phyloP scores from a whole-genome alignment of 2,888 invertebrate genomes.

The Macrosiphum euphorbiae region DNA sequence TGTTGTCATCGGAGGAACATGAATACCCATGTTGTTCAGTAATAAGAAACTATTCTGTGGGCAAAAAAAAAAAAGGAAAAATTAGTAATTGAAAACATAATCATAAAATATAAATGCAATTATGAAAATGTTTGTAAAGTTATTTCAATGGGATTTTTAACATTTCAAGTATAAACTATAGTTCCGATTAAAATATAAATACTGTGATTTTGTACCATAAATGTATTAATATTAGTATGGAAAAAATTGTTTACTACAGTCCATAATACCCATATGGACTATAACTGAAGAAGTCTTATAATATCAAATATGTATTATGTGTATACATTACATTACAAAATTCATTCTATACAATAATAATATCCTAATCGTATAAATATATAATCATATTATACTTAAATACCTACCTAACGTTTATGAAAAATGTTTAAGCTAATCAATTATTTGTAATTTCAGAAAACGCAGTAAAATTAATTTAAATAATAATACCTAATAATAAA shows the following conservation, averaged over 20 bases:
- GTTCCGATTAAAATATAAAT: neutral
- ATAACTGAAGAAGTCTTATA: neutral
- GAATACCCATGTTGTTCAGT: slow-evolving; percentile 61
- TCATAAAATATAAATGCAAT: neutral
- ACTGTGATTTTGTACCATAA: neutral
- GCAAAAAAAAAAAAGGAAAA: slow-evolving; percentile 7
- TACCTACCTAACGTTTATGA: neutral
- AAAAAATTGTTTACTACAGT: neutral
- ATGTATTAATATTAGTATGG: neutral
- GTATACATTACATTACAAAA: neutral
- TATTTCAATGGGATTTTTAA: neutral
- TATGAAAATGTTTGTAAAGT: neutral
- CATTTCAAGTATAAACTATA: neutral
- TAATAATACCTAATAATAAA: neutral
- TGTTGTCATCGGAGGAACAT: slow-evolving; percentile 32
- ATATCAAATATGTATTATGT: neutral
- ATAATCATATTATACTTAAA: neutral
- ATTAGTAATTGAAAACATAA: neutral
- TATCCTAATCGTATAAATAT: neutral
- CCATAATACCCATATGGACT: neutral
- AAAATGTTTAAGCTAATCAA: neutral
- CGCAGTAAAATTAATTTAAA: neutral
- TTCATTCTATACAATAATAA: no score
- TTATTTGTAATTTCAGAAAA: neutral
- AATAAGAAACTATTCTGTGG: slow-evolving; percentile 54